Evolutionary conservation across 2,113 vertebrate genomes (phyloP).

Genomic region (Aegotheles bennettii): DNA sequence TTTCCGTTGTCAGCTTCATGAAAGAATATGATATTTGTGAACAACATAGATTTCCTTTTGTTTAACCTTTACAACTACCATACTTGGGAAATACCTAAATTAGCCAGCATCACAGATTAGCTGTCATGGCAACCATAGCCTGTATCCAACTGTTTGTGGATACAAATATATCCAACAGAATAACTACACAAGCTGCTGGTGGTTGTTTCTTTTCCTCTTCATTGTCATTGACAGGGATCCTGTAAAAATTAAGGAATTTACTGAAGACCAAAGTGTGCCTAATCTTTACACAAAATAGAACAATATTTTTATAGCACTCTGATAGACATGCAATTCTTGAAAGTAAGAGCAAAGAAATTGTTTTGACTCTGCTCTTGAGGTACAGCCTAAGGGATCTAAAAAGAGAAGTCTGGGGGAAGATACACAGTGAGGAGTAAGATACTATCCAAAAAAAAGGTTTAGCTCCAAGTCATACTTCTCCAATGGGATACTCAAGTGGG

Average conservation of each 20-base stretch:
- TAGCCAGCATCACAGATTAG: not conserved
- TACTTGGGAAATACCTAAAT: not conserved
- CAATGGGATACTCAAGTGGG: not conserved
- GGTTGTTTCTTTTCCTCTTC: not conserved
- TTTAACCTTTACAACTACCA: not conserved
- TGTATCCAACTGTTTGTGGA: not conserved
- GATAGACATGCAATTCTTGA: not conserved
- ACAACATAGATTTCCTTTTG: not conserved
- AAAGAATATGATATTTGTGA: not conserved
- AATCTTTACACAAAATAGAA: not conserved
- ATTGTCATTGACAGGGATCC: not conserved
- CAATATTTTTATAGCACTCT: not conserved
- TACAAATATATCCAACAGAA: not conserved
- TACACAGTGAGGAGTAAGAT: not conserved
- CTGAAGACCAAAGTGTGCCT: not conserved
- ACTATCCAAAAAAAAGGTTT: not conserved
- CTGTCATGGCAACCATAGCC: not conserved
- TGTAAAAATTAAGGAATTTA: not conserved
- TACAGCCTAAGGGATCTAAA: not conserved
- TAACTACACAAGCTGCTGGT: accelerated
- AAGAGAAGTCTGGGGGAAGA: not conserved
- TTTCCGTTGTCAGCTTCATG: not conserved
- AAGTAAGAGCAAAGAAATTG: not conserved
- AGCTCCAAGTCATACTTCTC: not conserved
- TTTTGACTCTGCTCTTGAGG: not conserved